phyloP scores from a whole-genome alignment of 2,797 vertebrate species.

The Melanotaenia boesemani region DNA sequence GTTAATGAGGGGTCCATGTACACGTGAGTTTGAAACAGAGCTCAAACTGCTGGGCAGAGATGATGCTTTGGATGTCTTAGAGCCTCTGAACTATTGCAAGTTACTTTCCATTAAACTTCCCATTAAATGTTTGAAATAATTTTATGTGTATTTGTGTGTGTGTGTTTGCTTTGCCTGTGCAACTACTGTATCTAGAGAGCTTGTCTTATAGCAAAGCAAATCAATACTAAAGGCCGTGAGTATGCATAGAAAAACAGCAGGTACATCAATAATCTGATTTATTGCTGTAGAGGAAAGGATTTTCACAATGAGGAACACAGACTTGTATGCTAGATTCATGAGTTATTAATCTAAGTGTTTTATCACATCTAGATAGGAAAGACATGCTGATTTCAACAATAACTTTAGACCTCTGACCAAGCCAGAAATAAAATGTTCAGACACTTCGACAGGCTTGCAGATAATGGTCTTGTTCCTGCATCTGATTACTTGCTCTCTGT shows the following conservation, averaged over 20 bases:
- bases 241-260: constrained; percentile 67
- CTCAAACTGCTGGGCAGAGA: constrained; percentile 13
- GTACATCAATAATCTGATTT: constrained; percentile 67
- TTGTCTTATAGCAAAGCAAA: constrained; percentile 57
- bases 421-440: constrained; percentile 51
- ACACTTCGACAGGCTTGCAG: constrained; percentile 25
- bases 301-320: constrained; percentile 41
- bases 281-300: constrained; percentile 60
- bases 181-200: constrained; percentile 37
- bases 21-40: constrained; percentile 26
- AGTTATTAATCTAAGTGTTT: constrained; percentile 47
- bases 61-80: constrained; percentile 20
- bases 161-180: constrained; percentile 19
- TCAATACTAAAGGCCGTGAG: constrained; percentile 70
- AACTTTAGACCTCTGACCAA: constrained; percentile 38
- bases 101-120: constrained; percentile 36
- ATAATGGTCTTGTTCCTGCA: constrained; percentile 45
- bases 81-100: constrained; percentile 20
- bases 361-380: constrained; percentile 39
- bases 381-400: constrained; percentile 27
- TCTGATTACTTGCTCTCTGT: constrained; percentile 12
- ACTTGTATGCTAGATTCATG: constrained; percentile 34
- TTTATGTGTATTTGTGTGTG: constrained; percentile 10
- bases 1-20: constrained; percentile 54
- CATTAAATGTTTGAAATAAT: constrained; percentile 26